phyloP scores from a whole-genome alignment of 2,888 invertebrate species.

The Cosmorhoe ocellata region DNA sequence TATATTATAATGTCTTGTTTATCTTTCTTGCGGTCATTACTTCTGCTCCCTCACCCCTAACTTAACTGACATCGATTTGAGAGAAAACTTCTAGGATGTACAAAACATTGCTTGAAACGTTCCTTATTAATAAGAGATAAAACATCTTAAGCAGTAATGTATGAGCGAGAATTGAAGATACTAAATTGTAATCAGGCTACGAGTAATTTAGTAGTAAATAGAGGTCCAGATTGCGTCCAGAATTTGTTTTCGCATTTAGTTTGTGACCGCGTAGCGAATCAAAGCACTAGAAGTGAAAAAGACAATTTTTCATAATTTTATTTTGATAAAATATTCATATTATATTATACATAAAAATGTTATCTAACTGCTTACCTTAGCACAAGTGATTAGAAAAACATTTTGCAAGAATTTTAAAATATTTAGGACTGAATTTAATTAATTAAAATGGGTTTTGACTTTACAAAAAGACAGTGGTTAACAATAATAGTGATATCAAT shows the following conservation, averaged over 20 bases:
- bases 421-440: not conserved
- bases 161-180: conserved; percentile 32
- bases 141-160: conserved; percentile 36
- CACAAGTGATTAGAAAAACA: no score
- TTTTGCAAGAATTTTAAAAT: no score
- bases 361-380: no score
- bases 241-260: conserved; percentile 51
- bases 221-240: conserved; percentile 46
- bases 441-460: conserved; percentile 82
- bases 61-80: conserved; percentile 13
- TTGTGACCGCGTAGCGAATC: conserved; percentile 46
- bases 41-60: conserved; percentile 36
- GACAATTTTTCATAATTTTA: conserved; percentile 44
- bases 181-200: conserved; percentile 40
- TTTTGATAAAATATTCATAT: no score
- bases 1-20: conserved; percentile 25
- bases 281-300: conserved; percentile 44
- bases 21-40: conserved; percentile 58
- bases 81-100: conserved; percentile 26
- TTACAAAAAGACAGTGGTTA: conserved; percentile 89
- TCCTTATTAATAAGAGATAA: not conserved
- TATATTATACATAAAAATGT: no score
- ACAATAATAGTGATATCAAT: conserved; percentile 90
- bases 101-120: conserved; percentile 33
- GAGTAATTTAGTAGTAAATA: conserved; percentile 17